Evolutionary conservation across 2,113 vertebrate genomes (phyloP).

Genomic region (Gymnocephalus cernua): DNA sequence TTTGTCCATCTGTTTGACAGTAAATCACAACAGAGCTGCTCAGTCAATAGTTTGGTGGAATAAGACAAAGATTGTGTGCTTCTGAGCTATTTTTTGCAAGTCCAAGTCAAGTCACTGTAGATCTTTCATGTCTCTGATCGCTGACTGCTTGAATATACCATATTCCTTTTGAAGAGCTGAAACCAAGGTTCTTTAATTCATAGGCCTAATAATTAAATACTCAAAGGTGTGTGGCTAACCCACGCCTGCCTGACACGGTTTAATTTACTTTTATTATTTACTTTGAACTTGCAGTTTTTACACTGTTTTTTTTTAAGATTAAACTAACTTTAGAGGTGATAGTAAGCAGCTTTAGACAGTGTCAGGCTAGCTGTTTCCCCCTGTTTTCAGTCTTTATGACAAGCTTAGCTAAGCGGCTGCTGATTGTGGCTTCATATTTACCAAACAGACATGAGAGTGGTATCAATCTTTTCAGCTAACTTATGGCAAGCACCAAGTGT

Average conservation of each 20-base stretch:
- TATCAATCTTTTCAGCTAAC: not conserved
- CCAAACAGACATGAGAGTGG: not conserved
- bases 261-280: not conserved
- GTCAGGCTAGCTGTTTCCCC: not conserved
- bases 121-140: not conserved
- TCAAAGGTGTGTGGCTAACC: not conserved
- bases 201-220: not conserved
- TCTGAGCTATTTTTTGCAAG: not conserved
- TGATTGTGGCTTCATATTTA: not conserved
- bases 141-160: not conserved
- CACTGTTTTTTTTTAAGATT: no score
- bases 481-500: not conserved
- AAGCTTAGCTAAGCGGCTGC: not conserved
- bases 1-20: conserved; percentile 19
- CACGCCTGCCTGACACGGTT: not conserved
- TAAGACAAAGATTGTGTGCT: not conserved
- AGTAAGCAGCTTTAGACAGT: no score
- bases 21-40: not conserved
- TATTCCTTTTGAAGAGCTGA: not conserved
- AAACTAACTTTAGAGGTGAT: not conserved
- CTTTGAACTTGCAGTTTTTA: no score
- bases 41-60: not conserved
- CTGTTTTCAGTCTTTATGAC: not conserved
- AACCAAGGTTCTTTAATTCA: not conserved
- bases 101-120: not conserved